Conservation (phyloP, 1,140 invertebrate genomes). For the Cydia fagiglandana region DNA sequence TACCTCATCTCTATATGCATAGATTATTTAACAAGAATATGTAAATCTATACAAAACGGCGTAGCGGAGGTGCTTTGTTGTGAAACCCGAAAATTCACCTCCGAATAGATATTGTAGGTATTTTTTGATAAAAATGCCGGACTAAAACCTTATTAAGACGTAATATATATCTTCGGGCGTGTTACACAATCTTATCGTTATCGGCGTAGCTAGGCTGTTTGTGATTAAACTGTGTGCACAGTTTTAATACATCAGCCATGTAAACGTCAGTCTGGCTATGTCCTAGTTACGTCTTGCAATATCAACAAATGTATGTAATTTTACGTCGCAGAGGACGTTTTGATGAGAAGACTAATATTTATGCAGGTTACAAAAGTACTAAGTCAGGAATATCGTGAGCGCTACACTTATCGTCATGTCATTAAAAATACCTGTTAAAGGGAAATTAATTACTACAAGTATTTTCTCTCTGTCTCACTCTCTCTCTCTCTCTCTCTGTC, state of each 20-base stretch:
- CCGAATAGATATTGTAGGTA: background rate
- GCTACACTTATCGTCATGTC: too few species aligned
- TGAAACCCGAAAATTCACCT: too few species aligned
- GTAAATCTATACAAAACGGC: too few species aligned
- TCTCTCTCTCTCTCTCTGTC: too few species aligned
- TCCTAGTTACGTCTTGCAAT: slow-evolving; percentile 8
- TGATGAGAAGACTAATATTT: background rate
- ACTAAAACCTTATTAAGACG: background rate
- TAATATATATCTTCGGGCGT: slow-evolving; percentile 6
- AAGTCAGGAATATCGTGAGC: too few species aligned
- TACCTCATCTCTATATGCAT: background rate
- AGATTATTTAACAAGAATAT: too few species aligned
- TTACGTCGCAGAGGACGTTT: background rate
- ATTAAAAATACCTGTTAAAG: too few species aligned
- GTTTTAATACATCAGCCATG: background rate
- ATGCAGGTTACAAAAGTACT: background rate
- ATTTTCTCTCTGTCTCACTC: too few species aligned
- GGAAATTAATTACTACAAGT: too few species aligned
- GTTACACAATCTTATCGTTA: slow-evolving; percentile 28
- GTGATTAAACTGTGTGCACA: slow-evolving; percentile 26
- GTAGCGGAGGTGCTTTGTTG: too few species aligned
- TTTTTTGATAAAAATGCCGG: background rate
- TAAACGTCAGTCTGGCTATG: slow-evolving; percentile 9
- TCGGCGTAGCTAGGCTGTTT: background rate
- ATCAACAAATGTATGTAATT: slow-evolving; percentile 4